These are phyloP conservation scores for Nylanderia fulva DNA, from an alignment of 1,140 invertebrate species.

Conservation along the genomic window DNA sequence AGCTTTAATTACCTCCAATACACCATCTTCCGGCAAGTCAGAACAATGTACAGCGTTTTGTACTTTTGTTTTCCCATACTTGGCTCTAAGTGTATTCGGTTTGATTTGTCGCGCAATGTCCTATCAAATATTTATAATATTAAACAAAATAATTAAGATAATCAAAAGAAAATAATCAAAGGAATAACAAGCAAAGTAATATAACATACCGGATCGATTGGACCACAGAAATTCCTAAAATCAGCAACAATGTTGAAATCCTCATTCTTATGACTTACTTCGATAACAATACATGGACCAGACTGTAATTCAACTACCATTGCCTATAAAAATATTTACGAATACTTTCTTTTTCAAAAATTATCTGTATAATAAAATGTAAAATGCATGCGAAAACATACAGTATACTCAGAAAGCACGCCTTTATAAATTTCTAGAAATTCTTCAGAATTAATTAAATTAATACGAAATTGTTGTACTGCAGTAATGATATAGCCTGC, in stretches of 20 bases:
- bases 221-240: conserved; percentile 95
- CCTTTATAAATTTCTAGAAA: conserved; percentile 98
- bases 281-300: conserved; percentile 94
- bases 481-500: conserved; percentile 92
- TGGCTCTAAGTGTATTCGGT: conserved; percentile 93
- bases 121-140: conserved; percentile 84
- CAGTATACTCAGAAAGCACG: conserved; percentile 93
- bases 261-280: conserved; percentile 90
- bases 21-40: conserved; percentile 94
- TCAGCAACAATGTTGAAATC: conserved; percentile 88
- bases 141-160: conserved; percentile 34
- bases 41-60: conserved; percentile 97
- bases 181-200: too few relatives aligned
- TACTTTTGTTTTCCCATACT: conserved; percentile 93
- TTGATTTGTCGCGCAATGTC: conserved; percentile 94
- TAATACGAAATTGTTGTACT: conserved; percentile 92
- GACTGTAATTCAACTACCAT: conserved; percentile 94
- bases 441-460: conserved; percentile 93
- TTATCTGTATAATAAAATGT: neutral
- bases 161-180: too few relatives aligned
- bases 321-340: conserved; percentile 83
- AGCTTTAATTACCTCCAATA: conserved; percentile 89
- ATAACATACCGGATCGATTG: conserved; percentile 93
- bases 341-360: neutral
- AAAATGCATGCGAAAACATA: conserved; percentile 77